Evolutionary conservation across 1,140 invertebrate genomes (phyloP), one percentile per base, ranked within the genome.

Genomic region (Tetraneura akinire): DNA sequence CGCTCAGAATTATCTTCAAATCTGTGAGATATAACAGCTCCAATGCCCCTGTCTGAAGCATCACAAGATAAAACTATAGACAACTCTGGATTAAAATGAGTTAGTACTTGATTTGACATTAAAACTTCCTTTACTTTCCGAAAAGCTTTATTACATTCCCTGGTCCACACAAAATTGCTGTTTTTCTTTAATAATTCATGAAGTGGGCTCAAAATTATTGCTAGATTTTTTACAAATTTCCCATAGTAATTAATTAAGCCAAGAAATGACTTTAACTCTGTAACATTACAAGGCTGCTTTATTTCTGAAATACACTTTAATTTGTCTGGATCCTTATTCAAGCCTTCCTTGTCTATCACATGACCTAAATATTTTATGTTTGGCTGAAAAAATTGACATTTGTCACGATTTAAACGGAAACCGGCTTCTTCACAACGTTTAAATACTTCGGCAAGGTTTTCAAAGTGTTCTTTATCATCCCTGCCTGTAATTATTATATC

Each of bases 1-100:
- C 80, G 68, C 81, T 87, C 85, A 4, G 73, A 73, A 23, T 83
- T 83, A 55, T 74, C 64, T 16, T 82, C 82, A 62, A 84, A 78
- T 11, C 73, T 32, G 55, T 82, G 81, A 16, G 29, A 4, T 32
- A 83, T 47, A 11, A 83, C 81, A 14, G 45, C 81, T 16, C 81
- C 82, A 23, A 57, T 57, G 11, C 55, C 55, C 1, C 21, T 57
- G 23, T 57, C 21, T 57, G 55, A 57, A 11, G 55, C 11, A 1
- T 57, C 55, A 57, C n/a, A 23, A 21, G 21, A 57, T 26, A 57
- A 13, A 21, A 57, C 55, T 23, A 57, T 23, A 5, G 55, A 21
- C 13, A 57, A 21, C 3, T 57, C 55, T 57, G 55, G 55, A 21
- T 57, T 57, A 57, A 23, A 57, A 55, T 55, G 55, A 57, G 55